Percentiles rank a stretch among this genome's conserved stretches.
phyloP scores from a whole-genome alignment of 2,113 vertebrate genomes.

The Albula glossodonta region DNA sequence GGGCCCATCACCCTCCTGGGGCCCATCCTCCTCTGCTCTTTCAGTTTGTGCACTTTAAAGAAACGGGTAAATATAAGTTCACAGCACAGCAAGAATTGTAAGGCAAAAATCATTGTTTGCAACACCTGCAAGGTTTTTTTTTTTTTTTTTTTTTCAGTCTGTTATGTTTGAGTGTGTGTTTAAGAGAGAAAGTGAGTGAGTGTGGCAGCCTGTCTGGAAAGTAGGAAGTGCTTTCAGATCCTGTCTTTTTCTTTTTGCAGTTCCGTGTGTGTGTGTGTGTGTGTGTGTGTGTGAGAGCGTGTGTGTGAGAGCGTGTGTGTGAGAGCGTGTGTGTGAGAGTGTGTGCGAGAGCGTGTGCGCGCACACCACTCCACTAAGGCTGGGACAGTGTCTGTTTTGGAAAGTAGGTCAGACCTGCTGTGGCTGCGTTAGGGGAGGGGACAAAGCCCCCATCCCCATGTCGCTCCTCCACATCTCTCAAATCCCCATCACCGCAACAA shows the following conservation, averaged over 20 bases:
- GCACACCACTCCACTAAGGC: conserved; percentile 19
- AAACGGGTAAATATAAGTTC: conserved; percentile 80
- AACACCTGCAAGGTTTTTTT: conserved; percentile 47
- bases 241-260: conserved; percentile 15
- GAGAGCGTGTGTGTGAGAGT: background rate
- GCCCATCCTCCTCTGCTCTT: background rate
- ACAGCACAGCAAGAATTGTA: conserved; percentile 74
- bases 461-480: background rate
- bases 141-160: conserved; percentile 43
- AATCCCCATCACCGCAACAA: background rate
- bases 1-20: background rate
- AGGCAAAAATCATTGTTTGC: conserved; percentile 58
- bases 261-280: conserved; percentile 9
- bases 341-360: conserved; percentile 32
- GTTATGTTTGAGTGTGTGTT: background rate
- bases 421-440: conserved; percentile 29
- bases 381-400: conserved; percentile 43
- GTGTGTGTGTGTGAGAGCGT: conserved; percentile 10
- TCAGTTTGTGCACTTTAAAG: conserved; percentile 64
- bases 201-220: conserved; percentile 13
- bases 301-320: conserved; percentile 18
- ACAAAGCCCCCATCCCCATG: background rate
- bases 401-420: conserved; percentile 31
- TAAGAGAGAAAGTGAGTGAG: too few species aligned
- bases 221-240: conserved; percentile 17